Evolutionary conservation across 2,113 vertebrate genomes (phyloP).

Genomic region (Tychaedon coryphoeus): DNA sequence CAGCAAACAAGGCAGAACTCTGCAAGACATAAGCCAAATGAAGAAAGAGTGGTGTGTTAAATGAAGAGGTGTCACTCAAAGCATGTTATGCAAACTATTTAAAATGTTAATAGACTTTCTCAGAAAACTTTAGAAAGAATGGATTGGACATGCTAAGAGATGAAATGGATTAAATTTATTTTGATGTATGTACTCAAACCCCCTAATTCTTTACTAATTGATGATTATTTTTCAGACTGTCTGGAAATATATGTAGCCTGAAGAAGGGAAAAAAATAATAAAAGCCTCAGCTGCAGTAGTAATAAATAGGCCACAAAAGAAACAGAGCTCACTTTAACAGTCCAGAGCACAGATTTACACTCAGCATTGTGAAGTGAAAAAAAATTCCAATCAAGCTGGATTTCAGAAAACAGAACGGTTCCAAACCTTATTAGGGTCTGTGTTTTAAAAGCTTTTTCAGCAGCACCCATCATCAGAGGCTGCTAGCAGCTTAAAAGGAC

Average conservation of each 20-base stretch:
- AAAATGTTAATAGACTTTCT: slow-evolving; percentile 16
- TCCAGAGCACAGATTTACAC: background rate
- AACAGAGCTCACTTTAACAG: background rate
- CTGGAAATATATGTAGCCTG: background rate
- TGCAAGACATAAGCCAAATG: slow-evolving; percentile 22
- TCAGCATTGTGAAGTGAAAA: background rate
- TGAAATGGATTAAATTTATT: background rate
- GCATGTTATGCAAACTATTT: background rate
- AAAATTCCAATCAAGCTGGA: background rate
- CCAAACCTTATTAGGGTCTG: background rate
- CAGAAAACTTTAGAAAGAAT: slow-evolving; percentile 8
- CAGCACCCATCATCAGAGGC: background rate
- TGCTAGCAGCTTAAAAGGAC: background rate
- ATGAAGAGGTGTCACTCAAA: background rate
- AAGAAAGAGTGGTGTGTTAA: slow-evolving; percentile 23
- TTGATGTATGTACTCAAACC: background rate
- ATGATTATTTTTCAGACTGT: background rate
- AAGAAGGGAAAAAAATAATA: background rate
- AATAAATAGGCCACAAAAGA: background rate
- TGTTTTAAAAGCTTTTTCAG: background rate
- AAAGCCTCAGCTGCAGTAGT: background rate
- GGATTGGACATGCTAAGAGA: background rate
- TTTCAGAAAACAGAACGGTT: background rate
- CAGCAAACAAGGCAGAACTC: slow-evolving; percentile 7
- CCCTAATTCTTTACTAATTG: background rate